Percentiles rank a stretch among this genome's conserved stretches.
phyloP scores from a whole-genome alignment of 1,140 invertebrate species.

The Aphaenogaster ashmeadi region DNA sequence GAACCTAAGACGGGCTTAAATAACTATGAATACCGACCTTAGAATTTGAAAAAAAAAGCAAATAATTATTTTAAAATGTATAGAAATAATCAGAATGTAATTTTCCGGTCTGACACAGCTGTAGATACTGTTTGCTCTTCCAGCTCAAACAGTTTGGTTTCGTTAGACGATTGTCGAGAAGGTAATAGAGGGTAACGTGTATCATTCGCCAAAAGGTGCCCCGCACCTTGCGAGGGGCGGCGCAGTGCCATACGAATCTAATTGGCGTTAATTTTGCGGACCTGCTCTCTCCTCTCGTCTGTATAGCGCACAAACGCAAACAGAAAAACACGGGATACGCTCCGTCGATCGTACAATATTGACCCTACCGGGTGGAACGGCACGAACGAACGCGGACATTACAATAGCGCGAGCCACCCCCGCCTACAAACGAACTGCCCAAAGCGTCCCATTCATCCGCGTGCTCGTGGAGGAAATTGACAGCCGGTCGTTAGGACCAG shows the following conservation, averaged over 20 bases:
- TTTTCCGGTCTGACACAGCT: not conserved
- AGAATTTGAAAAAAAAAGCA: not conserved
- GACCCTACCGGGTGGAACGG: constrained; percentile 67
- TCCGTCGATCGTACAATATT: constrained; percentile 77
- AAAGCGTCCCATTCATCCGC: constrained; percentile 72
- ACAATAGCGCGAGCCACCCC: constrained; percentile 71
- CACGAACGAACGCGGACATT: constrained; percentile 63
- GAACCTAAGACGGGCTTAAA: too few species aligned
- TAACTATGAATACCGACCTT: too few species aligned
- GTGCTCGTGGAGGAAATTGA: constrained; percentile 67
- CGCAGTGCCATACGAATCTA: constrained; percentile 71
- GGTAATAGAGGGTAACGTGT: not conserved
- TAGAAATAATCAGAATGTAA: not conserved
- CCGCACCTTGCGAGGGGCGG: constrained; percentile 44
- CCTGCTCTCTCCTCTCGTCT: constrained; percentile 54
- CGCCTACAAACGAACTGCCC: constrained; percentile 67
- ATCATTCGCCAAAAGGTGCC: constrained; percentile 54
- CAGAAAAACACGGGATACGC: constrained; percentile 76
- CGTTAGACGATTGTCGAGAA: not conserved
- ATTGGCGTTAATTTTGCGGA: constrained; percentile 76
- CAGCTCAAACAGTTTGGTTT: not conserved
- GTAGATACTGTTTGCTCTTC: not conserved
- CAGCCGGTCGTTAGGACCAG: constrained; percentile 76
- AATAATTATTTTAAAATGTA: not conserved
- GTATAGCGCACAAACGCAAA: constrained; percentile 67